Evolutionary conservation across 2,888 invertebrate species (phyloP), one percentile per base, ranked within the genome.

Genomic region (Pristionchus mayeri): DNA sequence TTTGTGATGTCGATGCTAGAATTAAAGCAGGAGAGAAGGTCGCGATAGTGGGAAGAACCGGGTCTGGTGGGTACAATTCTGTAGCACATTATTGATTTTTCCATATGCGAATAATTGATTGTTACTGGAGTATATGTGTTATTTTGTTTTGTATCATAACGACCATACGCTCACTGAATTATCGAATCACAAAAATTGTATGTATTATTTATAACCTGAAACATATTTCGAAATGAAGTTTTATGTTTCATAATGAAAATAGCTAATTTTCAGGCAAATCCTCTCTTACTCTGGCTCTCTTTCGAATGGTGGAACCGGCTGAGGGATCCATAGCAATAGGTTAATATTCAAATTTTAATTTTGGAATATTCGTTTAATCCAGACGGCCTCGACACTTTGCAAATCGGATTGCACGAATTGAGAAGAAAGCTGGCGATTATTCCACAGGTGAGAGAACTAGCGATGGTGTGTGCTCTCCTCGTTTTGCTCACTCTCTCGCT

Each of bases 21-120:
- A 80, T 80, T 21, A 34, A 21, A 57, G 37, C 95, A 96, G 80
- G 97, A 97, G 94, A 97, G 97, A 94, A 85, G 63, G 86, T 94
- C 34, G 93, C 93, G 27, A 90, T 93, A 40, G 93, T 93, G 11
- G 93, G 93, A 21, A 86, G 93, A 71, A 93, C 93, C 0, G 93
- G 93, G 24, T 92, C 93, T 7, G 92, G 92, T 78, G 87, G 2
- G 24, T 60, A 24, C 24, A 27, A 4, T 27, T 7, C 21, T 57
- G n/a, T 57, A 27, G 24, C 11, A 27, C 16, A 13, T 24, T 1
- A 9, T 11, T 1, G 21, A 9, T 27, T 9, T 13, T 44, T 44
- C 13, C n/a, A 44, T 9, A 44, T 44, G 44, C 7, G 24, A 7
- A n/a, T n/a, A n/a, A 21, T 57, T 4, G n/a, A n/a, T n/a, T n/a